Conservation (phyloP, 2,113 vertebrate species). For the Myiozetetes cayanensis region DNA sequence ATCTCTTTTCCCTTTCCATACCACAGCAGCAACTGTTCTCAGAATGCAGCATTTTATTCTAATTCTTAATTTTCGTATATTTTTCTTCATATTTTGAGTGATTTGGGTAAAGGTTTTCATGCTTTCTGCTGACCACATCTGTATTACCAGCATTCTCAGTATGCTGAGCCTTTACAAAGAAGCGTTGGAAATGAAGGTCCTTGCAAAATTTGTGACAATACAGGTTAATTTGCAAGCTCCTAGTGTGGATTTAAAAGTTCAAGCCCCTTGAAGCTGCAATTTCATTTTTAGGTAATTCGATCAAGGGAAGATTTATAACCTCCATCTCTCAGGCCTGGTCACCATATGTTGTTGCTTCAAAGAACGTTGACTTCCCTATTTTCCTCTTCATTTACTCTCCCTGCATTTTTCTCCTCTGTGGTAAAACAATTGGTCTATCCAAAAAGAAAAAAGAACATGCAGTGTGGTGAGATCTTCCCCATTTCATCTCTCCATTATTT, state of each 20-base stretch:
- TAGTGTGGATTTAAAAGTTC: not conserved
- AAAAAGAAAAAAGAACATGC: not conserved
- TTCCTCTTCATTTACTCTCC: slow-evolving; percentile 56
- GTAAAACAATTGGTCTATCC: slow-evolving; percentile 28
- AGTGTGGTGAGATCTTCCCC: not conserved
- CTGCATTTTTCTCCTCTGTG: slow-evolving; percentile 26
- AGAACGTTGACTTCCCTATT: slow-evolving; percentile 47
- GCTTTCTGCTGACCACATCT: not conserved
- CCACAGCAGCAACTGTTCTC: not conserved
- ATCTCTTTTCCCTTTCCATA: not conserved
- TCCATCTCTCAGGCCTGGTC: slow-evolving; percentile 39
- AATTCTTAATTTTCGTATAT: not conserved
- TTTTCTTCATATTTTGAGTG: not conserved
- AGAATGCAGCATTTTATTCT: slow-evolving; percentile 11
- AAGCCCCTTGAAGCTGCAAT: slow-evolving; percentile 36
- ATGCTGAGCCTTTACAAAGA: not conserved
- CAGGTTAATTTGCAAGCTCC: slow-evolving; percentile 30
- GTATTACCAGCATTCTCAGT: not conserved
- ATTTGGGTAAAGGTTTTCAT: slow-evolving; percentile 19
- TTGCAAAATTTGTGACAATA: not conserved
- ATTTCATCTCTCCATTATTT: slow-evolving; percentile 7
- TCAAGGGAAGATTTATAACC: slow-evolving; percentile 44
- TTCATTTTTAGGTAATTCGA: slow-evolving; percentile 52
- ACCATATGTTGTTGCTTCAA: slow-evolving; percentile 65
- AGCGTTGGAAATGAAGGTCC: not conserved